Conservation (phyloP, 2,113 vertebrate species). For the Alligator mississippiensis region DNA sequence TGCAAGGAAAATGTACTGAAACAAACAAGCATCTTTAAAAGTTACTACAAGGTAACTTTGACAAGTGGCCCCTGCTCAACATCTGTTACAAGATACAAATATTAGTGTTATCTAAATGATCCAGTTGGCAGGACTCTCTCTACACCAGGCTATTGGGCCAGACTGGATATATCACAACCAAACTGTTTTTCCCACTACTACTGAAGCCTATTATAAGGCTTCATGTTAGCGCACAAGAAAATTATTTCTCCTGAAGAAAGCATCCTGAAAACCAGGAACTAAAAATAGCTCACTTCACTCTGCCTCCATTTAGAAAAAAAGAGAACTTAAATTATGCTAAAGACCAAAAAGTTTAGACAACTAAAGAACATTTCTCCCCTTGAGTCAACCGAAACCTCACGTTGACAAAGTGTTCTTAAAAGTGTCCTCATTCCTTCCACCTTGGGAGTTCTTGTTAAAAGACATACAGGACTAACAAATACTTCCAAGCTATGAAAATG, state of each 20-base stretch:
- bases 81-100: constrained; percentile 59
- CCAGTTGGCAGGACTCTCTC: constrained; percentile 47
- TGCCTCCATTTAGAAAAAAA: constrained; percentile 35
- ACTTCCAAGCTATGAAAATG: neutral
- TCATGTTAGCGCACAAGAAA: neutral
- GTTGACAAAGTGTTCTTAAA: constrained; percentile 1
- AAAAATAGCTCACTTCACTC: constrained; percentile 47
- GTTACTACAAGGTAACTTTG: constrained; percentile 43
- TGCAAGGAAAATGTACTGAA: constrained; percentile 72
- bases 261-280: constrained; percentile 50
- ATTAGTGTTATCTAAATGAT: constrained; percentile 17
- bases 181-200: constrained; percentile 1
- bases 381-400: constrained; percentile 44
- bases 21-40: constrained; percentile 63
- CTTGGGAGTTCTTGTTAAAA: neutral
- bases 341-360: constrained; percentile 24
- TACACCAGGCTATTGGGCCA: neutral
- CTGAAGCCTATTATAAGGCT: neutral
- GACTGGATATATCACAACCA: neutral
- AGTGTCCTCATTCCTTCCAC: constrained; percentile 1
- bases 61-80: constrained; percentile 52
- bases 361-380: constrained; percentile 3
- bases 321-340: neutral
- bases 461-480: constrained; percentile 16
- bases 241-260: neutral